Evolutionary conservation across 2,113 vertebrate genomes (phyloP), one percentile per base, ranked within the genome.

Genomic region (Callipepla squamata): DNA sequence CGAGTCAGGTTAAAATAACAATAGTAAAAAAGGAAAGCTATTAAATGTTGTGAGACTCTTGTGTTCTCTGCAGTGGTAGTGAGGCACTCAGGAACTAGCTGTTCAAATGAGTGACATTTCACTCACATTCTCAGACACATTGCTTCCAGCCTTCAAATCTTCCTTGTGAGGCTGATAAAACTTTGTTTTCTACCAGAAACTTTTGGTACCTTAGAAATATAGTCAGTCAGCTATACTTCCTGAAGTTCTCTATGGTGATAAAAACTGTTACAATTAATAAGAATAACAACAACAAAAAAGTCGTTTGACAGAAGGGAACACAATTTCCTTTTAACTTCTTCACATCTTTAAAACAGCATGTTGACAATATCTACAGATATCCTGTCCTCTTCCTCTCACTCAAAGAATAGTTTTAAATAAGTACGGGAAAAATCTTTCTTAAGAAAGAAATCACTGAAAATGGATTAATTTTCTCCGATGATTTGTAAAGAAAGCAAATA

Each of bases 21-120:
- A 7, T 0, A 1, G 32, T 0, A 1, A 42, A 62, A 61, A 72
- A 23, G 1, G 34, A 89, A 84, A 45, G 11, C 7, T 3, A 55
- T 79, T 6, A 75, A 45, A 75, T 44, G 4, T 55, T 53, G 22
- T 76, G 73, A 66, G 9, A 63, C 4, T 32, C 12, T n/a, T n/a
- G 6, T 38, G n/a, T 84, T 78, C 74, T 45, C 68, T 68, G 65
- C 32, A 69, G 15, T 0, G 0, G 21, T 30, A 32, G 32, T 26
- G 47, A 55, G 77, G 22, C 58, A 23, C 2, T 20, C 9, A 12
- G 25, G 59, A 79, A 23, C 14, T 44, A 73, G 9, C 7, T 7
- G 18, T 23, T 28, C 67, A 40, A 68, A 68, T 34, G 59, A 59
- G 3, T 14, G 12, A 55, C 12, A 40, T 40, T 11, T 40, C 10